These are phyloP conservation scores for Furnarius figulus DNA, from an alignment of 2,113 vertebrate genomes.

Conservation along the genomic window DNA sequence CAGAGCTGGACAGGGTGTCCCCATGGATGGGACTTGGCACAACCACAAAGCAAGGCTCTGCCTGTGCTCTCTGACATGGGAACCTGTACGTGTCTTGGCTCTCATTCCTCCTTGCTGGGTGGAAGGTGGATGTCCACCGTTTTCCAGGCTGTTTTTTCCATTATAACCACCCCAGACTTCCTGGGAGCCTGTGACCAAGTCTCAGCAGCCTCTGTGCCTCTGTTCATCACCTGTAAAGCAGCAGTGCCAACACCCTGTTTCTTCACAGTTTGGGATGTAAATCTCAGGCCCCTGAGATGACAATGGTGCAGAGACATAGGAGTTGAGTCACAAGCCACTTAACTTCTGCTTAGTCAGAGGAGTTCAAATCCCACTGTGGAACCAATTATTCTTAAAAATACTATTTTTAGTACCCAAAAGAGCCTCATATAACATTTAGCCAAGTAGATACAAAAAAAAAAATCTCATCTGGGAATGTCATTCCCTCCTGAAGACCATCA, in stretches of 20 bases:
- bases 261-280: neutral
- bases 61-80: neutral
- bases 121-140: neutral
- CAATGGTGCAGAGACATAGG: fast-evolving
- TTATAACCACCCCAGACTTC: neutral
- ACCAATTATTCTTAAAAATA: neutral
- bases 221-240: neutral
- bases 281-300: neutral
- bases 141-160: neutral
- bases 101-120: neutral
- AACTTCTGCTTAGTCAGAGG: neutral
- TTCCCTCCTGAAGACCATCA: neutral
- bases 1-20: neutral
- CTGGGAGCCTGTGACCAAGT: neutral
- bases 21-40: neutral
- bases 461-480: neutral
- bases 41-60: neutral
- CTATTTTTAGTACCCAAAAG: neutral
- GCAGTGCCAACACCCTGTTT: neutral
- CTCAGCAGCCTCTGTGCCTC: neutral
- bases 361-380: neutral
- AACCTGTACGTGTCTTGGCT: neutral
- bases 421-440: neutral
- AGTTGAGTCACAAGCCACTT: neutral
- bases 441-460: neutral